Evolutionary conservation across 1,140 invertebrate genomes (phyloP), one percentile per base, ranked within the genome.

Genomic region (Callitettix versicolor): DNA sequence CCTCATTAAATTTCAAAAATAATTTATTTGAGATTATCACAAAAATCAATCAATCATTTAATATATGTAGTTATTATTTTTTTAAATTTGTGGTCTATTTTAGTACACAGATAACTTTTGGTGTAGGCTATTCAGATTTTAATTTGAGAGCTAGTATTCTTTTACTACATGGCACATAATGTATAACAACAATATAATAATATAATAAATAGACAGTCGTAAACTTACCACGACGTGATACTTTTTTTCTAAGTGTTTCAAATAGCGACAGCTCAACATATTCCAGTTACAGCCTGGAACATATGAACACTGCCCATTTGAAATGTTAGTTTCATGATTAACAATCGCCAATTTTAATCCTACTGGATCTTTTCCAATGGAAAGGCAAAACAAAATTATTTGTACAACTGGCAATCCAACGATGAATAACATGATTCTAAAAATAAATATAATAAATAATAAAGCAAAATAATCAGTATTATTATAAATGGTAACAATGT

Each of bases 341-440:
- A 94, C 87, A 50, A 97, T 78, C 24, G 88, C 91, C 65, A 98
- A 62, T 59, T 79, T 80, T 0, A 98, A 76, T 42, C 86, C 84
- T 47, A 79, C 83, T 0, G 94, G 94, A 66, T 94, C 88, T 22
- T 88, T 79, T 54, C 94, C 94, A 60, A 97, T 94, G 20, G 92
- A 90, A 58, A 95, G 68, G 69, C 93, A 97, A 75, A 98, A 97
- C 3, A 61, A 33, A 14, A 50, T 36, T n/a, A 58, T 60, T 48
- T 62, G 57, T 1, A 53, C n/a, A 2, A 60, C 50, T 26, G 93
- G 93, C 61, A 97, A 71, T 9, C 86, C 83, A 64, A 95, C 91
- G 63, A 95, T 91, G 71, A 96, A 95, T 55, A 89, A 69, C 81
- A 93, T 88, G 15, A 92, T 82, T 40, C 86, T 88, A 63, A 7